Conservation (phyloP, 2,797 vertebrate species). For the Kryptolebias ocellatus region DNA sequence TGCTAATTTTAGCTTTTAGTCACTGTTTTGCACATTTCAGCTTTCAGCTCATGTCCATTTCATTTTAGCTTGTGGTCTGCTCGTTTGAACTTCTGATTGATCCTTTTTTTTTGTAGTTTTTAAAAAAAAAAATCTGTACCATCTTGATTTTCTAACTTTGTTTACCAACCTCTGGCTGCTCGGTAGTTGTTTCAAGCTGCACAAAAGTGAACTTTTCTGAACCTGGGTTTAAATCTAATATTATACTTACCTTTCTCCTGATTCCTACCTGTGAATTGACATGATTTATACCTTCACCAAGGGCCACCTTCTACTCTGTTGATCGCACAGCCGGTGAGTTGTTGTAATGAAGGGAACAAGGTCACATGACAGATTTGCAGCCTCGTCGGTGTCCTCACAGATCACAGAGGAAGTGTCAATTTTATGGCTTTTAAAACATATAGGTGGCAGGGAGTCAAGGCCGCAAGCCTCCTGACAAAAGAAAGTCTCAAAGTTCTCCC, state of each 20-base stretch:
- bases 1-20: too few species aligned
- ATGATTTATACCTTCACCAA: background rate
- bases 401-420: too few species aligned
- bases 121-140: too few species aligned
- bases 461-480: slow-evolving; percentile 6
- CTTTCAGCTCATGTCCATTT: too few species aligned
- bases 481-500: slow-evolving; percentile 29
- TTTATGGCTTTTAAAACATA: background rate
- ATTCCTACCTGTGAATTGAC: background rate
- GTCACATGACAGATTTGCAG: slow-evolving; percentile 10
- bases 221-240: background rate
- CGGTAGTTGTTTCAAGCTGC: background rate
- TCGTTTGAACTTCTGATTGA: too few species aligned
- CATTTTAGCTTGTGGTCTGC: too few species aligned
- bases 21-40: too few species aligned
- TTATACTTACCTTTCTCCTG: background rate
- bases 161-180: too few species aligned
- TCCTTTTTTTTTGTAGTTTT: too few species aligned
- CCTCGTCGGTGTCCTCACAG: background rate
- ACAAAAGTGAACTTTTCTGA: background rate
- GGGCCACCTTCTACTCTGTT: too few species aligned
- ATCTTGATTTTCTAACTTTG: too few species aligned
- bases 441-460: slow-evolving; percentile 4
- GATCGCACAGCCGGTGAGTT: background rate
- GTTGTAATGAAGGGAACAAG: slow-evolving; percentile 9